A percentile compares a stretch with the other conserved stretches of the same genome.
These are phyloP conservation scores for Ostrea edulis DNA, from an alignment of 1,140 invertebrate species.

Conservation along the genomic window DNA sequence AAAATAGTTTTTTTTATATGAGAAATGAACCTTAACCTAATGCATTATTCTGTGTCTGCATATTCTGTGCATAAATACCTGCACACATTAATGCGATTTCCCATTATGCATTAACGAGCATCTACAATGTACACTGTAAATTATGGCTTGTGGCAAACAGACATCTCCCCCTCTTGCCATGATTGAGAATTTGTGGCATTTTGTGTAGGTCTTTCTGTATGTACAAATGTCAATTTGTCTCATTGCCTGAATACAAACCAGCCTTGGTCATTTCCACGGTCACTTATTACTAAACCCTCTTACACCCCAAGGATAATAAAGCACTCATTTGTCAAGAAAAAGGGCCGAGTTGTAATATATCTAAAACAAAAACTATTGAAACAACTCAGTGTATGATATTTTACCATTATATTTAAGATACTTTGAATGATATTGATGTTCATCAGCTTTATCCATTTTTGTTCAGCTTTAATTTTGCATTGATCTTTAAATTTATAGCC, in stretches of 20 bases:
- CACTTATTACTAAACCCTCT: not conserved
- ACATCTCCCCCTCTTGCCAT: not conserved
- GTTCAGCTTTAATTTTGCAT: no score
- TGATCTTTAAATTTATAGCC: no score
- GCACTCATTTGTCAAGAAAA: no score
- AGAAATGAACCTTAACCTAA: not conserved
- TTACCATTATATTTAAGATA: no score
- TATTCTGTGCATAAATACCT: not conserved
- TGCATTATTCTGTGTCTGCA: not conserved
- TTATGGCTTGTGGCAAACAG: not conserved
- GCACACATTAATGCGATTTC: not conserved
- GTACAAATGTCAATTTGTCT: conserved; percentile 5
- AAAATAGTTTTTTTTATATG: not conserved
- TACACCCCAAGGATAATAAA: not conserved
- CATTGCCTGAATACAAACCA: not conserved
- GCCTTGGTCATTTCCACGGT: not conserved
- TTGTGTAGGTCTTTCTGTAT: not conserved
- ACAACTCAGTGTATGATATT: no score
- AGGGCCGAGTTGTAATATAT: no score
- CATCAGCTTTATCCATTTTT: no score
- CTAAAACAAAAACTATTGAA: no score
- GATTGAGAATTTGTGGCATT: not conserved
- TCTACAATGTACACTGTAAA: not conserved
- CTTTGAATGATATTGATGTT: no score
- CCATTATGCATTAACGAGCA: not conserved